phyloP scores from a whole-genome alignment of 1,140 invertebrate species.

The Drosophila bipectinata region DNA sequence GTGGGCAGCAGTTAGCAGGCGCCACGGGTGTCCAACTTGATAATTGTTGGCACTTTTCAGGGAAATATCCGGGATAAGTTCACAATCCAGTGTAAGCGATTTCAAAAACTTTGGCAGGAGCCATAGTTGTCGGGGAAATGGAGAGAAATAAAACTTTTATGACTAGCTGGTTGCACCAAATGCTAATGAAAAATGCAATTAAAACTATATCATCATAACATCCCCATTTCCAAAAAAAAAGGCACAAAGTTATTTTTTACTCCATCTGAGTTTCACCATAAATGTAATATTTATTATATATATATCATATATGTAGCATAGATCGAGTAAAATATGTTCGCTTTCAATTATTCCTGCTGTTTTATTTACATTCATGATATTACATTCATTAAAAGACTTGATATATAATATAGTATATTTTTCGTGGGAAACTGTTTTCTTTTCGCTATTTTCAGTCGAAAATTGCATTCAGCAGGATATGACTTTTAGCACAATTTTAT shows the following conservation, averaged over 20 bases:
- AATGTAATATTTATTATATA: constrained; percentile 56
- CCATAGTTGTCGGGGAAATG: not conserved
- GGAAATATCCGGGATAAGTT: constrained; percentile 2
- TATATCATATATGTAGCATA: constrained; percentile 48
- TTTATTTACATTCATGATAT: constrained; percentile 76
- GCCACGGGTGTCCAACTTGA: constrained; percentile 14
- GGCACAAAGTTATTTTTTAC: constrained; percentile 29
- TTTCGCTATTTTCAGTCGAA: constrained; percentile 46
- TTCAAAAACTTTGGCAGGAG: not conserved
- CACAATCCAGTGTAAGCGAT: not conserved
- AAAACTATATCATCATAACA: not conserved
- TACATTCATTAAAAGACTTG: constrained; percentile 46
- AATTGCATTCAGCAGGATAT: constrained; percentile 40
- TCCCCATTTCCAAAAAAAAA: not conserved
- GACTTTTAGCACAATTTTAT: constrained; percentile 21
- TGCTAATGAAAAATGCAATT: not conserved
- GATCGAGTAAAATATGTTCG: constrained; percentile 70
- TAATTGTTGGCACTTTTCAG: constrained; percentile 40
- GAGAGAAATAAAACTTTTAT: not conserved
- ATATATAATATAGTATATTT: constrained; percentile 40
- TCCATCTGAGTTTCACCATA: constrained; percentile 58
- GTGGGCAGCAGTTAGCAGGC: constrained; percentile 1
- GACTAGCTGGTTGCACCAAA: not conserved
- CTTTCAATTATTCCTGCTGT: constrained; percentile 47
- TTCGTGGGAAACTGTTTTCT: constrained; percentile 34